These are phyloP conservation scores for Lepidochitona cinerea DNA, from an alignment of 2,888 invertebrate species.

Conservation along the genomic window DNA sequence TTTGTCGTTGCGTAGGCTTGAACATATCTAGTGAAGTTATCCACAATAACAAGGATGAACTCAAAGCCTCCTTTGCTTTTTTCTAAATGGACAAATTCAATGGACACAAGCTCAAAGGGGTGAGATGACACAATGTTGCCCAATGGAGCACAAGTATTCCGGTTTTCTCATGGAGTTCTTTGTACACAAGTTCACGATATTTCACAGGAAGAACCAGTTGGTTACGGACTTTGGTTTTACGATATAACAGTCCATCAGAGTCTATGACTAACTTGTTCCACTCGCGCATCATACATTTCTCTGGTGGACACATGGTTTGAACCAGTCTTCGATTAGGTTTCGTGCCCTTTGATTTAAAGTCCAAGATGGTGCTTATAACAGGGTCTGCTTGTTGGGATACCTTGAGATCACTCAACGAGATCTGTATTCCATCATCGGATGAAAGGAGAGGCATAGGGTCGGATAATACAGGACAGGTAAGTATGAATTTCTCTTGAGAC, in stretches of 20 bases:
- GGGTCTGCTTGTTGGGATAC: not conserved
- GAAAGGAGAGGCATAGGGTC: not conserved
- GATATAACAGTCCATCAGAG: constrained; percentile 1
- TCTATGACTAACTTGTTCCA: not conserved
- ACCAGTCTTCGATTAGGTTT: not conserved
- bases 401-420: too few species aligned
- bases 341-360: not conserved
- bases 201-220: not conserved
- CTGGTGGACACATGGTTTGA: not conserved
- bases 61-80: too few species aligned
- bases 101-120: not conserved
- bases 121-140: not conserved
- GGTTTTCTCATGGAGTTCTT: constrained; percentile 3
- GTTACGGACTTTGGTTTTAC: not conserved
- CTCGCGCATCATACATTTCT: not conserved
- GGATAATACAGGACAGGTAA: not conserved
- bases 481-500: not conserved
- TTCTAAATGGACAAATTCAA: not conserved
- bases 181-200: not conserved
- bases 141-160: not conserved
- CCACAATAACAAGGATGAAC: too few species aligned
- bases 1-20: too few species aligned
- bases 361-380: not conserved
- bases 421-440: too few species aligned
- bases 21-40: too few species aligned